Base-by-base conservation (phyloP, 1,140 invertebrate genomes). In the Diplogasteroides magnus region DNA sequence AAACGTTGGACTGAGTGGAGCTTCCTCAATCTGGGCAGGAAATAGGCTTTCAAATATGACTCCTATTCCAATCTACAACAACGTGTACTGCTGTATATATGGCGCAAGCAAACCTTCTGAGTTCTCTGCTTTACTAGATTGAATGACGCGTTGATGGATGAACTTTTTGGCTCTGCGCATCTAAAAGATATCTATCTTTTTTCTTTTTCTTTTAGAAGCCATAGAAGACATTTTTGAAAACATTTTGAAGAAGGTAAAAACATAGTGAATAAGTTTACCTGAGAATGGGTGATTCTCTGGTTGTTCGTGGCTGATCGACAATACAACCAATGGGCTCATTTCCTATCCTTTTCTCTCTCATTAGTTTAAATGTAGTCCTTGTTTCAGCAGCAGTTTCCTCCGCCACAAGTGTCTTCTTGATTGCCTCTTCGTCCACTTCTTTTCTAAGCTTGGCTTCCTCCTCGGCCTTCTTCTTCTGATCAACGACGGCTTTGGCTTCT, bases 1-100 rank as follows among this genome's bases (percentile, higher is more conserved):
- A 48, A 29, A 56, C 64, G 29, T 65, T 28, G 1, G 56, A 27
- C 25, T 57, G 28, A 65, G 48, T 28, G 1, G 64, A 28, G 48
- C 37, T 29, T n/a, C 14, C 56, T 57, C 56, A 27, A 2, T 57
- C 27, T 57, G 6, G n/a, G 61, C 14, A 69, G 61, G n/a, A 23
- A 48, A 61, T 31, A 61, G 61, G 13, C 68, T 28, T 37, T 70
- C 68, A 15, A 31, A 71, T 27, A 71, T 71, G 3, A 71, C 55
- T 11, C 69, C 69, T 15, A 71, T 64, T 2, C 64, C 64, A 23
- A 71, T 67, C 37, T 48, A 11, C 37, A 48, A 48, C 6, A 19
- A 48, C 19, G 37, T 48, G 19, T 48, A 48, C 37, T 48, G 6
- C 6, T 48, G 6, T 11, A 11, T 19, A 48, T 19, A 48, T 19